These are phyloP conservation scores for Zosterops japonicus DNA, from an alignment of 2,113 vertebrate genomes.

Conservation along the genomic window DNA sequence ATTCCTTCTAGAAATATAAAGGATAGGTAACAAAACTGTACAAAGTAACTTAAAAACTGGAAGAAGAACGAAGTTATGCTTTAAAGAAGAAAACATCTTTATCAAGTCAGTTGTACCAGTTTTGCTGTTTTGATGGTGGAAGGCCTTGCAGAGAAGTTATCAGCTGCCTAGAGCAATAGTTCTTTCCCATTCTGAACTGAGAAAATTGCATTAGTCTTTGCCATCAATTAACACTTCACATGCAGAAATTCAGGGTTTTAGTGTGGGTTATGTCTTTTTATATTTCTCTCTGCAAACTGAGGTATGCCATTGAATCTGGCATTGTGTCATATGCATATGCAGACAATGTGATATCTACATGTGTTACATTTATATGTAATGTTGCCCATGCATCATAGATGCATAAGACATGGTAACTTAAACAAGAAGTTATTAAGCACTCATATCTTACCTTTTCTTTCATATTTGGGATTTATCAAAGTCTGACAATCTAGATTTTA, in stretches of 20 bases:
- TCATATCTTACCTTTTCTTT: background rate
- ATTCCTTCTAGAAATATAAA: background rate
- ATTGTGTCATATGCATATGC: background rate
- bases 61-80: background rate
- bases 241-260: background rate
- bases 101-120: background rate
- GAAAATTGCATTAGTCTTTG: background rate
- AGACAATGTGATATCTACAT: background rate
- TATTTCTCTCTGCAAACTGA: background rate
- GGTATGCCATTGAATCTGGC: background rate
- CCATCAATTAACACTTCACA: background rate
- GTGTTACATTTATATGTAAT: background rate
- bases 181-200: background rate
- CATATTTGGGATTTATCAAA: background rate
- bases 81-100: background rate
- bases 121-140: background rate
- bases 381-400: background rate
- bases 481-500: background rate
- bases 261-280: background rate
- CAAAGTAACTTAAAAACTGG: background rate
- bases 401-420: background rate
- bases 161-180: background rate
- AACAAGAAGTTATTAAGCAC: background rate
- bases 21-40: background rate
- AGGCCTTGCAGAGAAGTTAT: background rate